Conservation (phyloP, 2,888 invertebrate genomes). For the Melipona beecheii region DNA sequence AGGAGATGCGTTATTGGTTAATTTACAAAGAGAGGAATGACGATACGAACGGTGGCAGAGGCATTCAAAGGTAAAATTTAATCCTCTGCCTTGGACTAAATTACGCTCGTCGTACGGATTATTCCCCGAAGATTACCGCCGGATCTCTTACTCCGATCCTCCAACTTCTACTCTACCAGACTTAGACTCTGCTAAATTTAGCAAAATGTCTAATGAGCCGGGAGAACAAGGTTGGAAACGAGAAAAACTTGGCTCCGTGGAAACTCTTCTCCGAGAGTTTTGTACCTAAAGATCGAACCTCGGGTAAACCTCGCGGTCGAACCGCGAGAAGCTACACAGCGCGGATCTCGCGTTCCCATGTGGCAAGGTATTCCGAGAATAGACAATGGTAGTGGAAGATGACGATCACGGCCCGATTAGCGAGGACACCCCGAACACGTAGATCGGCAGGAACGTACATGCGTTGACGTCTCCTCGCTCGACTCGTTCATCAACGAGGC, state of each 20-base stretch:
- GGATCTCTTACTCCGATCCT: background rate
- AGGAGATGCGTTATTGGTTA: background rate
- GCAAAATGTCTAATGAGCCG: no score
- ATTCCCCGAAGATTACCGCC: background rate
- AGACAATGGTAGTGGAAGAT: constrained; percentile 49
- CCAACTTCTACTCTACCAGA: no score
- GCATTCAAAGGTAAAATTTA: background rate
- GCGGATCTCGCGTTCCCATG: constrained; percentile 1
- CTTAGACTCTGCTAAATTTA: no score
- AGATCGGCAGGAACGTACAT: constrained; percentile 49
- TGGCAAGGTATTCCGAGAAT: constrained; percentile 35
- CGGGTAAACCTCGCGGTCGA: background rate
- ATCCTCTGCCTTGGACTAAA: constrained; percentile 3
- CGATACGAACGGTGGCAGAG: background rate
- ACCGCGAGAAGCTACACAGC: background rate
- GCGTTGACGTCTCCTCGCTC: constrained; percentile 52
- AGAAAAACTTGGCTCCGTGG: background rate
- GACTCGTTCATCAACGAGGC: constrained; percentile 49
- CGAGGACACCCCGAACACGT: constrained; percentile 65
- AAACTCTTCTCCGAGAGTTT: no score
- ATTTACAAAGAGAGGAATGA: background rate
- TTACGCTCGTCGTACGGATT: background rate
- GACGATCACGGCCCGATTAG: constrained; percentile 70
- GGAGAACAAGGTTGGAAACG: no score
- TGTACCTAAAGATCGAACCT: no score